These are phyloP conservation scores for Sparidentex hasta DNA, from an alignment of 2,797 vertebrate genomes.

Conservation along the genomic window DNA sequence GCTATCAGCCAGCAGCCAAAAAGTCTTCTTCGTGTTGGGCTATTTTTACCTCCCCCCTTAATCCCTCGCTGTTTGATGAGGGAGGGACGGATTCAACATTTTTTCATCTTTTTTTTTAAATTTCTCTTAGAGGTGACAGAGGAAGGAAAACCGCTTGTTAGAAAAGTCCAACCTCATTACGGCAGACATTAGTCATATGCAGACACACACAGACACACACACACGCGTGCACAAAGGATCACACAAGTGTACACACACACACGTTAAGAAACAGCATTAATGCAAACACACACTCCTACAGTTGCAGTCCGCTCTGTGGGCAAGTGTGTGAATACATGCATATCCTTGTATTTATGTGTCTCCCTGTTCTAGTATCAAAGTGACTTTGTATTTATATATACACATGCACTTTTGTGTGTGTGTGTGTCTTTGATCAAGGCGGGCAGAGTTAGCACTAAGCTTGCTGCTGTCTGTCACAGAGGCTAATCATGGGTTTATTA, in stretches of 20 bases:
- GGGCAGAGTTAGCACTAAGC: conserved; percentile 49
- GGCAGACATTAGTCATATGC: conserved; percentile 18
- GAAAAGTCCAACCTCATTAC: conserved; percentile 47
- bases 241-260: background rate
- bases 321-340: conserved; percentile 4
- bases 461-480: conserved; percentile 47
- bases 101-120: conserved; percentile 8
- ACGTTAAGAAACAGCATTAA: background rate
- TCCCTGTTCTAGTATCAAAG: conserved; percentile 1
- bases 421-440: conserved; percentile 52
- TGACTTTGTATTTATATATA: conserved; percentile 20
- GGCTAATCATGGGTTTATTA: conserved; percentile 56
- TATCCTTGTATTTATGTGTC: conserved; percentile 20
- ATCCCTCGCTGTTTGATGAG: conserved; percentile 54
- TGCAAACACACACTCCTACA: conserved; percentile 5
- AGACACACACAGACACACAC: conserved; percentile 7
- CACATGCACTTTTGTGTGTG: background rate
- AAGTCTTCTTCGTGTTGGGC: conserved; percentile 50
- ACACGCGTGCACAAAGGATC: too few relatives aligned
- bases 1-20: conserved; percentile 43
- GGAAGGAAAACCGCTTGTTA: conserved; percentile 49
- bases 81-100: background rate
- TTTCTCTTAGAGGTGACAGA: conserved; percentile 45
- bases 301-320: conserved; percentile 11
- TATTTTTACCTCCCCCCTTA: conserved; percentile 66